phyloP scores from a whole-genome alignment of 2,797 vertebrate genomes.

The Enteromius thamalakanensis region DNA sequence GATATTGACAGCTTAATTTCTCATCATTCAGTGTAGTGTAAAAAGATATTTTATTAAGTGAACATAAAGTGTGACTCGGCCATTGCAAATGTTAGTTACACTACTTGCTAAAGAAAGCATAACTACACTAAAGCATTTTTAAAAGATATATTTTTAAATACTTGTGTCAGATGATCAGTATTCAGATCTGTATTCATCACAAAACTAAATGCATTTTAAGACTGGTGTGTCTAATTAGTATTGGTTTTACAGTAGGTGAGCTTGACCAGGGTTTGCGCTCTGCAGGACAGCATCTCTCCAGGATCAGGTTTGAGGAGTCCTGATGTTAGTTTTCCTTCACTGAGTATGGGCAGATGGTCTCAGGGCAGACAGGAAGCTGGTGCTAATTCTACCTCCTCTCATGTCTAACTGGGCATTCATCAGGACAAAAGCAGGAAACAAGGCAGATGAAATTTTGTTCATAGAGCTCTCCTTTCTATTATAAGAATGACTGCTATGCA shows the following conservation, averaged over 20 bases:
- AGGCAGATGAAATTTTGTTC: conserved; percentile 70
- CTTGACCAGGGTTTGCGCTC: background rate
- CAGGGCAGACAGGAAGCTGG: conserved; percentile 73
- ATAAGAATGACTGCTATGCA: conserved; percentile 54
- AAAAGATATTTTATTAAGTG: background rate
- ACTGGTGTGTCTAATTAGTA: background rate
- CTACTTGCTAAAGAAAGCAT: background rate
- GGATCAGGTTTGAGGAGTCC: background rate
- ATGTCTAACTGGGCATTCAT: conserved; percentile 70
- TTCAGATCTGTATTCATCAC: background rate
- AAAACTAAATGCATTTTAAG: background rate
- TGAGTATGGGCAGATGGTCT: conserved; percentile 66
- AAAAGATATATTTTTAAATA: background rate
- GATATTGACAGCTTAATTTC: conserved; percentile 14
- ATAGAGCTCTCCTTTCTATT: background rate
- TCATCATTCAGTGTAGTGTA: background rate
- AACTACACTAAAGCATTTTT: background rate
- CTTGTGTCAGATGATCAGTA: background rate
- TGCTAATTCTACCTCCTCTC: conserved; percentile 72
- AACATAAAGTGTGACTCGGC: too few species aligned
- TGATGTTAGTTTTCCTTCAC: background rate
- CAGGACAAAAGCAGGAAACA: conserved; percentile 83
- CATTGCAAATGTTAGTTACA: background rate
- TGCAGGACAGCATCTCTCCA: background rate
- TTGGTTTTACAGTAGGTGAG: background rate